phyloP scores from a whole-genome alignment of 1,140 invertebrate genomes.

The Coenobita brevimanus region DNA sequence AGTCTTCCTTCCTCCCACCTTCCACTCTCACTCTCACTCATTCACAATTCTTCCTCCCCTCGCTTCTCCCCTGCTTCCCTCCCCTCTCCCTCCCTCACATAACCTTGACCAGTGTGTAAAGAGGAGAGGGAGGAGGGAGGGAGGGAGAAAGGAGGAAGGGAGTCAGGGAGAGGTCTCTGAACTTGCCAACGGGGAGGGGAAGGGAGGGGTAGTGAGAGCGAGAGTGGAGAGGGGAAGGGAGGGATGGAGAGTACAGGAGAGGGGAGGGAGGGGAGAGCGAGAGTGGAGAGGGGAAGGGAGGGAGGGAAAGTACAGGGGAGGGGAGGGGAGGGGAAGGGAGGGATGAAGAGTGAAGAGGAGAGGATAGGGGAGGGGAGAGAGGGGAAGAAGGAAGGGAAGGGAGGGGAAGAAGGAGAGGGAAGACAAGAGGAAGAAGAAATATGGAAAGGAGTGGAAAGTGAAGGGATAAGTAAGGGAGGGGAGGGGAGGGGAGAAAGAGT shows the following conservation, averaged over 20 bases:
- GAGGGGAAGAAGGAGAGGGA: conserved; percentile 7
- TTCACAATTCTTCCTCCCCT: no score
- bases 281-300: not conserved
- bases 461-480: not conserved
- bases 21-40: no score
- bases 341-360: not conserved
- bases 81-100: no score
- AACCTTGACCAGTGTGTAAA: no score
- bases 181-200: no score
- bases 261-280: not conserved
- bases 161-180: no score
- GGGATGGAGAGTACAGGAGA: not conserved
- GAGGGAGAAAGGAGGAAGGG: no score
- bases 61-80: no score
- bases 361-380: not conserved
- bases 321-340: not conserved
- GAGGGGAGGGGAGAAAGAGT: not conserved
- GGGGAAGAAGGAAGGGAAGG: conserved; percentile 1
- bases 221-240: not conserved
- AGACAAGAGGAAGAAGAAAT: not conserved
- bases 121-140: no score
- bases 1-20: no score
- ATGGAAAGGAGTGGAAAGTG: not conserved
- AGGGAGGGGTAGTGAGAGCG: not conserved
- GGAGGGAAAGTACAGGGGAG: not conserved